A percentile compares a stretch with the other conserved stretches of the same genome.
Conservation (phyloP, 2,888 invertebrate species). For the Meteorus cinctellus region DNA sequence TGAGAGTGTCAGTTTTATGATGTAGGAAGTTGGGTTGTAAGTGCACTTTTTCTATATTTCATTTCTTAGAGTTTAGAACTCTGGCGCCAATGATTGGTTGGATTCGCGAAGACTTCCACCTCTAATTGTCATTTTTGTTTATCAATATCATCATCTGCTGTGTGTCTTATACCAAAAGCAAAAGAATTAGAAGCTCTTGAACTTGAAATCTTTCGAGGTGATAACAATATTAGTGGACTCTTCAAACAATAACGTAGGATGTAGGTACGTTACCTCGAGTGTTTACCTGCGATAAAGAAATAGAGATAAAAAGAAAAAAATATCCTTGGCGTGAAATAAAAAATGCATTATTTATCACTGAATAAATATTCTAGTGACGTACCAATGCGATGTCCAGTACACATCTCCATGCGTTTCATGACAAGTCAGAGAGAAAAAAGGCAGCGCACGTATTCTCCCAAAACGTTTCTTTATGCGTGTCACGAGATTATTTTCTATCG, state of each 20-base stretch:
- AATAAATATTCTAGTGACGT: slow-evolving; percentile 29
- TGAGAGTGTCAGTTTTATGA: slow-evolving; percentile 3
- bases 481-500: slow-evolving; percentile 59
- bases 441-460: slow-evolving; percentile 52
- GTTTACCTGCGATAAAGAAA: slow-evolving; percentile 16
- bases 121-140: slow-evolving; percentile 26
- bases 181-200: slow-evolving; percentile 13
- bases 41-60: slow-evolving; percentile 16
- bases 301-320: slow-evolving; percentile 1
- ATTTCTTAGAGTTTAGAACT: slow-evolving; percentile 39
- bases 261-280: not conserved
- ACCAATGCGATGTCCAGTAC: not conserved
- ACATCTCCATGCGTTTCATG: slow-evolving; percentile 20
- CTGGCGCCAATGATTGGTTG: slow-evolving; percentile 42
- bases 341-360: slow-evolving; percentile 15
- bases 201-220: slow-evolving; percentile 18
- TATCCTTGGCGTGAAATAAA: not conserved
- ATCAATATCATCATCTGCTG: slow-evolving; percentile 21
- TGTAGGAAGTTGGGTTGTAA: slow-evolving; percentile 39
- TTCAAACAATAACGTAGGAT: not conserved
- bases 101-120: slow-evolving; percentile 26
- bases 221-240: not conserved
- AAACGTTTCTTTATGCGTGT: slow-evolving; percentile 63
- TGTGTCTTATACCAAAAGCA: not conserved
- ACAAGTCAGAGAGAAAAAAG: slow-evolving; percentile 31